Evolutionary conservation across 2,113 vertebrate genomes (phyloP).

Genomic region (Formicarius rufipectus): DNA sequence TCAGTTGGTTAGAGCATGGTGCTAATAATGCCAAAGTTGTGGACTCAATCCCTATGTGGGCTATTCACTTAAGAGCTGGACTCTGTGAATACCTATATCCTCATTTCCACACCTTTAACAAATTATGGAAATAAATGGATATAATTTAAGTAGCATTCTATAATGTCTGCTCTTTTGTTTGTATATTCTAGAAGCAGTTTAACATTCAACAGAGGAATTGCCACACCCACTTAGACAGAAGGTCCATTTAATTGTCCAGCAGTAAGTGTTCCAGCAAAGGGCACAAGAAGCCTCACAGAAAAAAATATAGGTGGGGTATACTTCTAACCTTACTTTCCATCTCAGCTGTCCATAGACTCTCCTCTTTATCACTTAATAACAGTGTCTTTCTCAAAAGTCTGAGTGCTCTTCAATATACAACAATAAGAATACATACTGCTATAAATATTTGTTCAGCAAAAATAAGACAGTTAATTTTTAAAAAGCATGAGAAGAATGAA

Average conservation of each 20-base stretch:
- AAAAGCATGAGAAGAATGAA: conserved; percentile 1
- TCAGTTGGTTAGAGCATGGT: background rate
- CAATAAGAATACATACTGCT: background rate
- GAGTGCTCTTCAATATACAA: background rate
- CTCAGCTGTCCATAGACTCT: background rate
- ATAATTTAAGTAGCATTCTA: background rate
- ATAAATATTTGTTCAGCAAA: background rate
- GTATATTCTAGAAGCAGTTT: background rate
- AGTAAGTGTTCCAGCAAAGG: background rate
- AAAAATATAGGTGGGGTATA: background rate
- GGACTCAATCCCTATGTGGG: background rate
- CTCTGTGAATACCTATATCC: background rate
- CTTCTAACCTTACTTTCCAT: background rate
- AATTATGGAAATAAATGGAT: background rate
- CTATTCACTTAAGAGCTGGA: background rate
- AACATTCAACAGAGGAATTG: background rate
- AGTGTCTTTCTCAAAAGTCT: background rate
- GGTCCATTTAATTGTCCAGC: background rate
- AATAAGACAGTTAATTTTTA: background rate
- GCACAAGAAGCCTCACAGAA: background rate
- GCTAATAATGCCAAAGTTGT: background rate
- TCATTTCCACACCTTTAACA: background rate
- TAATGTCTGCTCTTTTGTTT: background rate
- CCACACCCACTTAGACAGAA: background rate
- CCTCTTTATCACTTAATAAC: background rate